Conservation (phyloP, 2,888 invertebrate genomes). For the Pristionchus arcanus region DNA sequence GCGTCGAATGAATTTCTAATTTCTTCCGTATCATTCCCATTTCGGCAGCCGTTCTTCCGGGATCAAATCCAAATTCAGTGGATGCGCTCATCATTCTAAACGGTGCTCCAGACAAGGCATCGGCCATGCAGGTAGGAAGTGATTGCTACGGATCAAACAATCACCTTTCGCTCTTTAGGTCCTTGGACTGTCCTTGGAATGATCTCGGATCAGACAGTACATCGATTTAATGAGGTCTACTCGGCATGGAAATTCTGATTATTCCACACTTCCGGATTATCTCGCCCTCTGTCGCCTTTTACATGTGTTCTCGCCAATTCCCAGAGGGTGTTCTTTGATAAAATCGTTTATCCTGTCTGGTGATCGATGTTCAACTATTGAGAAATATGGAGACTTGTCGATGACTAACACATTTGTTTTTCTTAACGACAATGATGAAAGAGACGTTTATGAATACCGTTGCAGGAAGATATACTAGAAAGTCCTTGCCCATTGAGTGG, state of each 20-base stretch:
- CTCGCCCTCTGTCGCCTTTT: not conserved
- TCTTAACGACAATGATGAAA: too few species aligned
- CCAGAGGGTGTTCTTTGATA: not conserved
- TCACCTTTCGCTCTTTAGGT: not conserved
- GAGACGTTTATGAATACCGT: too few species aligned
- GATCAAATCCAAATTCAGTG: not conserved
- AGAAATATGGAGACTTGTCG: too few species aligned
- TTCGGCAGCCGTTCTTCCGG: not conserved
- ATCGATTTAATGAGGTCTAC: not conserved
- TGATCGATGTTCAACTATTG: not conserved
- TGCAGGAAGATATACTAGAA: not conserved
- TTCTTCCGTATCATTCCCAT: not conserved
- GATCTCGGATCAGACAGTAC: constrained; percentile 15
- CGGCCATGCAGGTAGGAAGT: not conserved
- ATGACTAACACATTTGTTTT: too few species aligned
- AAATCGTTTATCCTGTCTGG: not conserved
- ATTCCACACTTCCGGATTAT: not conserved
- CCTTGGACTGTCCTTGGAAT: not conserved
- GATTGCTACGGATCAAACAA: not conserved
- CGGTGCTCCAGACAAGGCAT: not conserved
- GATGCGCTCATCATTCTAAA: not conserved
- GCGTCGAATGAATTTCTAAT: too few species aligned
- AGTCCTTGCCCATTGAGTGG: not conserved
- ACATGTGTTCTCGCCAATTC: not conserved
- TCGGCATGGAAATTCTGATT: not conserved